Conservation (phyloP, 2,797 vertebrate genomes). For the Anniella stebbinsi region DNA sequence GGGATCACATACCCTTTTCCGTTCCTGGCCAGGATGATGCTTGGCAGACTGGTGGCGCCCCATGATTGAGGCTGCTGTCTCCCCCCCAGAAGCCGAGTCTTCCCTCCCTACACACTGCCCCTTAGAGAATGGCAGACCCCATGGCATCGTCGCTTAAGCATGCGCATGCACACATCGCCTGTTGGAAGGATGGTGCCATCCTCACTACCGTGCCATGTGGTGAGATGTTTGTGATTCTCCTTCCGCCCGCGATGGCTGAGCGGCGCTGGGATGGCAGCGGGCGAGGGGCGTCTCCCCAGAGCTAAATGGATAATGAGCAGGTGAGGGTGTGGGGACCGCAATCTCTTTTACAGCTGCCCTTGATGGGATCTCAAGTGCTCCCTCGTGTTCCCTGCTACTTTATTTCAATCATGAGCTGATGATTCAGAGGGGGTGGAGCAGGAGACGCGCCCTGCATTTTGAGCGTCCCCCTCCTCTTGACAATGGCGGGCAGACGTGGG, state of each 20-base stretch:
- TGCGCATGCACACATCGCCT: background rate
- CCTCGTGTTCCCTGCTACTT: slow-evolving; percentile 26
- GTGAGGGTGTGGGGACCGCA: background rate
- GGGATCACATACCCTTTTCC: background rate
- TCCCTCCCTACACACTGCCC: background rate
- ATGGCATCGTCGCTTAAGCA: background rate
- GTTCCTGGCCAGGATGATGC: background rate
- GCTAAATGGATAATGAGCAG: slow-evolving; percentile 28
- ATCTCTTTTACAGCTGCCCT: slow-evolving; percentile 28
- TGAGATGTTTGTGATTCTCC: background rate
- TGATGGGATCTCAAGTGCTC: slow-evolving; percentile 4
- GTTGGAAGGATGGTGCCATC: background rate
- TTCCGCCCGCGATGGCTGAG: background rate
- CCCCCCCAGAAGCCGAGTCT: background rate
- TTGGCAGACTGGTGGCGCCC: background rate
- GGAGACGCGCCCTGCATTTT: background rate
- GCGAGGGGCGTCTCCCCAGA: slow-evolving; percentile 6
- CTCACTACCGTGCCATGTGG: background rate
- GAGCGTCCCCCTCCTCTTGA: slow-evolving; percentile 20
- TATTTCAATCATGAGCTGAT: slow-evolving; percentile 17
- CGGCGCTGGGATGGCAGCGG: background rate
- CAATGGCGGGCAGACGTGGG: background rate
- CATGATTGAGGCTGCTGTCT: fast-evolving
- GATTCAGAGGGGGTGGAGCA: slow-evolving; percentile 31
- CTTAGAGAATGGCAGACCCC: background rate